Evolutionary conservation across 2,888 invertebrate genomes (phyloP).

Genomic region (Thera obeliscata): DNA sequence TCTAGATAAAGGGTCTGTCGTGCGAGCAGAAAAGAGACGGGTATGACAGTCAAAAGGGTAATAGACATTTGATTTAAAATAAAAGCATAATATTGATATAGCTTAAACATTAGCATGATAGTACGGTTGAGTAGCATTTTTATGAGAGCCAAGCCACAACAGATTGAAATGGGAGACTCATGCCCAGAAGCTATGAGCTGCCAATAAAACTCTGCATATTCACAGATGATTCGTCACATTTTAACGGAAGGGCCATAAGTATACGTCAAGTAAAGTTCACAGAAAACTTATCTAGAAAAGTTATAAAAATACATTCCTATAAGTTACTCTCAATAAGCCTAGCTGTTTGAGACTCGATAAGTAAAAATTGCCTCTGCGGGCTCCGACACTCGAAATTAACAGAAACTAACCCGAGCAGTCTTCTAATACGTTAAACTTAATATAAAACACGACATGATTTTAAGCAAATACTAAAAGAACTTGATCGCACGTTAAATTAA

Average conservation of each 20-base stretch:
- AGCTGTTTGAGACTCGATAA: slow-evolving; percentile 76
- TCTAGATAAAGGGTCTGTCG: too few species aligned
- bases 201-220: slow-evolving; percentile 1
- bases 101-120: too few species aligned
- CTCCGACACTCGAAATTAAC: slow-evolving; percentile 52
- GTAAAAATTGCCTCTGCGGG: slow-evolving; percentile 73
- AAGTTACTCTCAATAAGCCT: slow-evolving; percentile 65
- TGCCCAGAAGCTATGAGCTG: slow-evolving; percentile 1
- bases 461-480: slow-evolving; percentile 52
- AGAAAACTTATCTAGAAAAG: slow-evolving; percentile 66
- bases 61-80: too few species aligned
- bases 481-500: slow-evolving; percentile 61
- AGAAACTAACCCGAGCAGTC: slow-evolving; percentile 78
- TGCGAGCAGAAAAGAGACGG: too few species aligned
- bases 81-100: too few species aligned
- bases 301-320: slow-evolving; percentile 77
- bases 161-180: neutral
- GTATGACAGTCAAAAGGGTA: too few species aligned
- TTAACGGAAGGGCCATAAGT: slow-evolving; percentile 45
- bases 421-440: slow-evolving; percentile 69
- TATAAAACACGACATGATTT: slow-evolving; percentile 56
- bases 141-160: neutral
- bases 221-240: slow-evolving; percentile 55
- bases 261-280: slow-evolving; percentile 56
- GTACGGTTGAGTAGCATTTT: too few species aligned